A percentile compares a stretch with the other conserved stretches of the same genome.
Conservation (phyloP, 1,140 invertebrate species). For the Choristoneura fumiferana region DNA sequence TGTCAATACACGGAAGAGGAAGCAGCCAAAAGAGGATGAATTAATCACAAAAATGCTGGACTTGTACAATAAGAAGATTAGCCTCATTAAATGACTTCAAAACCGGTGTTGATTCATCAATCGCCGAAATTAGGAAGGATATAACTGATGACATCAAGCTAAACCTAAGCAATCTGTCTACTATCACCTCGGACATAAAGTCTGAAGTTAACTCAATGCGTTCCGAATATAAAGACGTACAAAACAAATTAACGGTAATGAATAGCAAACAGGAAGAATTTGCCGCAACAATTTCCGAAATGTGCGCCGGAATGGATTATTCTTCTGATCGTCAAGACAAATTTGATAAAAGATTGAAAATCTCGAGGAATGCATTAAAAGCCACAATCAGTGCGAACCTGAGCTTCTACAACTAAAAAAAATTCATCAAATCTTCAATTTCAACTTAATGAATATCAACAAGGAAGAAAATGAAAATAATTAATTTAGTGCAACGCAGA, state of each 20-base stretch:
- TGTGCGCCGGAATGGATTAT: not conserved
- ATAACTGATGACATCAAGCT: too few relatives aligned
- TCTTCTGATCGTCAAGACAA: too few relatives aligned
- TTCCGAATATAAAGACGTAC: not conserved
- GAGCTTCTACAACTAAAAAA: not conserved
- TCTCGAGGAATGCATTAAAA: not conserved
- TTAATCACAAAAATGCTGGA: too few relatives aligned
- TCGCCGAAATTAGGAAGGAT: too few relatives aligned
- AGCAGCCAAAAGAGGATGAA: too few relatives aligned
- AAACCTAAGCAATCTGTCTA: too few relatives aligned
- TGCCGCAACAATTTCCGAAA: not conserved
- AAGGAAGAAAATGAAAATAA: slow-evolving; percentile 6
- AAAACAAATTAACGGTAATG: not conserved
- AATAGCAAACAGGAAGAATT: not conserved
- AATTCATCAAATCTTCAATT: not conserved
- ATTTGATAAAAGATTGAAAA: not conserved
- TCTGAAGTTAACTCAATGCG: not conserved
- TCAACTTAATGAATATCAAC: not conserved
- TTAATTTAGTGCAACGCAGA: too few relatives aligned
- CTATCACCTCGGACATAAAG: not conserved
- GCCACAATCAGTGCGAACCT: not conserved
- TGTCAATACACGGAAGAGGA: too few relatives aligned
- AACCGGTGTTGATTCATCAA: too few relatives aligned
- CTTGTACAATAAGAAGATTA: too few relatives aligned
- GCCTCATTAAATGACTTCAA: too few relatives aligned